These are phyloP conservation scores for Gadopsis bispinosus DNA, from an alignment of 2,797 vertebrate species.

Conservation along the genomic window DNA sequence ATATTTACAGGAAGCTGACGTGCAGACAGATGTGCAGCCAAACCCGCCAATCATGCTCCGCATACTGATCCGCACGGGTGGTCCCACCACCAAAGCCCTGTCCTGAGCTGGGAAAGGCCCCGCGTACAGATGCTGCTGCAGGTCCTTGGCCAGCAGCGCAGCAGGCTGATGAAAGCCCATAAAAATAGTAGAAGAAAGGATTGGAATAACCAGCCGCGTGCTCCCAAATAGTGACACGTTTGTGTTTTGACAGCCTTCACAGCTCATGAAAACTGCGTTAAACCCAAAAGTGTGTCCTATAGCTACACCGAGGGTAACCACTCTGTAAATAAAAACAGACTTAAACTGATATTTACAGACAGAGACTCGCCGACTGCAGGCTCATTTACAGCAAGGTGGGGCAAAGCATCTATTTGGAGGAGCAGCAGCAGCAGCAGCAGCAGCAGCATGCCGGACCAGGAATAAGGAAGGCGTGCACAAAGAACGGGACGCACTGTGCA, in stretches of 20 bases:
- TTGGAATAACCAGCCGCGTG: background rate
- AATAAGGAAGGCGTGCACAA: slow-evolving; percentile 46
- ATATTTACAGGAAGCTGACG: slow-evolving; percentile 15
- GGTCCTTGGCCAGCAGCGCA: slow-evolving; percentile 27
- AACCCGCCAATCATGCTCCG: slow-evolving; percentile 26
- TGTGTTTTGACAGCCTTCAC: background rate
- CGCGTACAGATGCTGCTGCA: slow-evolving; percentile 37
- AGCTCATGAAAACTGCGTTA: slow-evolving; percentile 4
- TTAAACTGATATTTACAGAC: slow-evolving; percentile 42
- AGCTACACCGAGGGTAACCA: slow-evolving; percentile 14
- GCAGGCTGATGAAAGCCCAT: slow-evolving; percentile 35
- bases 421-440: slow-evolving; percentile 19
- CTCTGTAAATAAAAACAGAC: slow-evolving; percentile 31
- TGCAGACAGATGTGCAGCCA: slow-evolving; percentile 23
- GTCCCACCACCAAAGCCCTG: slow-evolving; percentile 43
- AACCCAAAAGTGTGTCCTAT: background rate
- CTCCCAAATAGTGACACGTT: background rate
- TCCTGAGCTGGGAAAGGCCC: slow-evolving; percentile 50
- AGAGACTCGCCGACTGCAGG: slow-evolving; percentile 42
- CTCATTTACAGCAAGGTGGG: slow-evolving; percentile 48
- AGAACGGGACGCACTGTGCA: slow-evolving; percentile 67
- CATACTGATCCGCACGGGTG: slow-evolving; percentile 55
- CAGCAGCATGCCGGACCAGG: slow-evolving; percentile 39
- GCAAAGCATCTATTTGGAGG: slow-evolving; percentile 43
- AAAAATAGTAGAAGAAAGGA: slow-evolving; percentile 25